Base-by-base conservation (phyloP, 2,888 invertebrate species). In the Colostygia pectinataria region DNA sequence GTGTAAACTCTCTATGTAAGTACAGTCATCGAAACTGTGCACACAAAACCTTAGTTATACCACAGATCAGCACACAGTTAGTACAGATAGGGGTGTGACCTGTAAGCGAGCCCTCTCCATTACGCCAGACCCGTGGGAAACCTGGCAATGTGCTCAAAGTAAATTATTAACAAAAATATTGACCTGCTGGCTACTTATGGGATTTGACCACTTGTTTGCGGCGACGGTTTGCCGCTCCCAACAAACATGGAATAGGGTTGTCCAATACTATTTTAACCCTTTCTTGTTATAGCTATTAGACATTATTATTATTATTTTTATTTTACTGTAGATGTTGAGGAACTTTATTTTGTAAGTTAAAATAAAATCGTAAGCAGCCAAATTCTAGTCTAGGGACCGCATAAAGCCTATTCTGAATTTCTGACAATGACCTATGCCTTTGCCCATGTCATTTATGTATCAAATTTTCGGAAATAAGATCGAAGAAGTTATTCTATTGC, bases 151-250 rank as follows among this genome's bases (percentile, higher is more conserved):
- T 61, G 65, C 75, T 68, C 77, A 71, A 77, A 81, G 80, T 80
- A 86, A 90, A 89, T 90, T 83, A 89, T 88, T 89, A 86, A 88
- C 86, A 84, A 88, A 82, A 90, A 90, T 89, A 90, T 89, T 90
- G 82, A 89, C 88, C 72, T 72, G 81, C 80, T 88, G 84, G 85
- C 89, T 89, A 89, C 88, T 89, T 88, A 88, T 84, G 80, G 86
- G 89, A 90, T 90, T 85, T 89, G 86, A 88, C 83, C 83, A 83
- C 78, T 72, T 88, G 88, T 88, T 87, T 89, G 83, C 80, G 66
- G 71, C 76, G 77, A 73, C 81, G 79, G 86, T 84, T 86, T 81
- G 80, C 82, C 83, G 80, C 80, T 76, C 80, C 80, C 76, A 79
- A 79, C 81, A 80, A 83, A 85, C 72, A 80, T 59, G 34, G 53